These are phyloP conservation scores for Zaprionus davidi DNA, from an alignment of 1,140 invertebrate species.

Conservation along the genomic window DNA sequence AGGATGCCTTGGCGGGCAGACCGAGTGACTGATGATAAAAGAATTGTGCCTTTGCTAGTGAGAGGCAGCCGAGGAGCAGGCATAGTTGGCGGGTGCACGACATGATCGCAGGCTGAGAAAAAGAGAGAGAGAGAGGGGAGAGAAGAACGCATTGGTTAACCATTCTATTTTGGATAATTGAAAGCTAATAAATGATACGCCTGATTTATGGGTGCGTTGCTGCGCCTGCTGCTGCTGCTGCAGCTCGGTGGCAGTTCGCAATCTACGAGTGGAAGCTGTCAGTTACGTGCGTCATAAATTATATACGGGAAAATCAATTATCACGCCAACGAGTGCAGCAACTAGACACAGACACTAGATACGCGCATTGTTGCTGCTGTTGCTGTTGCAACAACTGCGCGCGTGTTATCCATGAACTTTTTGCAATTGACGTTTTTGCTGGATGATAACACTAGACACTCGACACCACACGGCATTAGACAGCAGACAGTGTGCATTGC, in stretches of 20 bases:
- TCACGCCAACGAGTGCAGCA: conserved; percentile 66
- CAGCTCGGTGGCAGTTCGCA: conserved; percentile 67
- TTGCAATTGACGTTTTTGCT: conserved; percentile 49
- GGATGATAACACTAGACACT: conserved; percentile 69
- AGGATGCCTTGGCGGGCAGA: conserved; percentile 32
- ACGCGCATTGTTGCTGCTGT: conserved; percentile 21
- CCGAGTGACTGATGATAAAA: conserved; percentile 68
- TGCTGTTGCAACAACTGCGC: conserved; percentile 14
- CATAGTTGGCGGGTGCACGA: conserved; percentile 54
- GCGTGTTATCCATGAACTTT: conserved; percentile 68
- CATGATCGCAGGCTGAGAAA: conserved; percentile 49
- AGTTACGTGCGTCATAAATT: conserved; percentile 81
- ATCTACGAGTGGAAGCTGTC: conserved; percentile 70
- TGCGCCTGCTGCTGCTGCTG: conserved; percentile 19
- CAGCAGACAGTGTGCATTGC: conserved; percentile 40
- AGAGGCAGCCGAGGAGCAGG: conserved; percentile 46
- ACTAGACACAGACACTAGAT: conserved; percentile 19
- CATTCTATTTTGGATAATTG: conserved; percentile 60
- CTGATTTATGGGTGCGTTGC: conserved; percentile 61
- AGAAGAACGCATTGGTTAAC: not conserved
- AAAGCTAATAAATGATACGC: conserved; percentile 64
- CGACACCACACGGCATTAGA: conserved; percentile 10
- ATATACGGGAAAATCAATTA: conserved; percentile 83
- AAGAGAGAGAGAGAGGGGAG: conserved; percentile 24
- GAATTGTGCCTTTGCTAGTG: conserved; percentile 59